phyloP scores from a whole-genome alignment of 64 coral and sea anemone species.

The Montipora efflorescens region DNA sequence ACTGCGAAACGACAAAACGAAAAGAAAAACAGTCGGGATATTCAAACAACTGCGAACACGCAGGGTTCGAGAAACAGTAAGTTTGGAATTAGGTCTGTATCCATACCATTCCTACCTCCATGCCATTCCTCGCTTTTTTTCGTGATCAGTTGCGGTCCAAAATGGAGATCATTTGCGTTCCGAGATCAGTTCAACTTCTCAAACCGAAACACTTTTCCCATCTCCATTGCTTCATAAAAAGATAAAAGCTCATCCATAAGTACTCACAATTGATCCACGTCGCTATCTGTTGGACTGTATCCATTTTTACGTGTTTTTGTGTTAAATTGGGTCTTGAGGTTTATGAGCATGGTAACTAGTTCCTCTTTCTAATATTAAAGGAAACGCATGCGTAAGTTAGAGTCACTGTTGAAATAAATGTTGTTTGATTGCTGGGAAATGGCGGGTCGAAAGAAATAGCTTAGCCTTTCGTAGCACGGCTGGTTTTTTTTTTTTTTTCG shows the following conservation, averaged over 20 bases:
- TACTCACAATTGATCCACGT: conserved; percentile 35
- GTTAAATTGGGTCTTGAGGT: conserved; percentile 6
- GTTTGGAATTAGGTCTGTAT: no score
- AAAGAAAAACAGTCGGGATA: no score
- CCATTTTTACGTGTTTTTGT: conserved; percentile 37
- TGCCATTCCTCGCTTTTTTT: no score
- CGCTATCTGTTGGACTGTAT: conserved; percentile 11
- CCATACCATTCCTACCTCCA: no score
- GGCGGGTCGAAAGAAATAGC: no score
- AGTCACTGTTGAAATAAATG: neutral
- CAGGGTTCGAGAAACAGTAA: no score
- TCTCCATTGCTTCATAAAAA: neutral
- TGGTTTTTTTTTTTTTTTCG: neutral
- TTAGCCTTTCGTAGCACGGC: neutral
- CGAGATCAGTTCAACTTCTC: no score
- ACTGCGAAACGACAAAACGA: no score
- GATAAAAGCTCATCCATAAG: neutral
- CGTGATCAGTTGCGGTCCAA: no score
- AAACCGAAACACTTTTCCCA: no score
- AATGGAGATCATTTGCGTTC: no score
- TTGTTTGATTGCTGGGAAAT: neutral
- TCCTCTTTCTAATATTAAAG: conserved; percentile 32
- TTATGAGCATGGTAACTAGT: conserved; percentile 23
- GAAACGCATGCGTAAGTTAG: neutral
- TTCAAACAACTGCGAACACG: no score